phyloP scores from a whole-genome alignment of 2,888 invertebrate genomes.

The Nephrotoma guestfalica region DNA sequence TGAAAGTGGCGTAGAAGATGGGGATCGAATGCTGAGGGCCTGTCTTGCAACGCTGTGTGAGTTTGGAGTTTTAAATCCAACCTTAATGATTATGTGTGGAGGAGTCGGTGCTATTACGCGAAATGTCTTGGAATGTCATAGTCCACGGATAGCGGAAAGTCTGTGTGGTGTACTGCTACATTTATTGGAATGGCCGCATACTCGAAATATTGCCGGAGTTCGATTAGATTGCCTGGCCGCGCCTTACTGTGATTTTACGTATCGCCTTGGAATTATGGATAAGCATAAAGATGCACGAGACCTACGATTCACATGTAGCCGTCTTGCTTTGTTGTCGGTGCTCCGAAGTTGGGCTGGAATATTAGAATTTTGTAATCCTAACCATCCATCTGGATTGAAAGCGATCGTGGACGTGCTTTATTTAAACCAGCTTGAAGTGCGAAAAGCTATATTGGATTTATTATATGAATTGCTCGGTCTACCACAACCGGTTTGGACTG shows the following conservation, averaged over 20 bases:
- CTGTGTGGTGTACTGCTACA: constrained; percentile 75
- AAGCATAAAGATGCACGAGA: constrained; percentile 63
- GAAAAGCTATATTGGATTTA: constrained; percentile 83
- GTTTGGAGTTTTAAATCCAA: constrained; percentile 73
- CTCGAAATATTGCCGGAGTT: constrained; percentile 57
- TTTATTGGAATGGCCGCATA: constrained; percentile 69
- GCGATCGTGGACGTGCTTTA: constrained; percentile 69
- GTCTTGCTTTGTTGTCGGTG: constrained; percentile 67
- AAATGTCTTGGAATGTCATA: constrained; percentile 71
- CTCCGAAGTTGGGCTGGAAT: constrained; percentile 87
- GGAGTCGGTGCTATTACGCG: constrained; percentile 71
- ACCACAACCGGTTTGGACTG: constrained; percentile 83
- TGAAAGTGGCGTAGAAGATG: constrained; percentile 62
- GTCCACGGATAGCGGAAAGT: constrained; percentile 81
- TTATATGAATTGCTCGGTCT: constrained; percentile 80
- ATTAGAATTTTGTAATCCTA: constrained; percentile 72
- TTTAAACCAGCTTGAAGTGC: constrained; percentile 75
- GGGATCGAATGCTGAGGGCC: constrained; percentile 69
- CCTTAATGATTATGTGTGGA: constrained; percentile 61
- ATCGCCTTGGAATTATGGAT: constrained; percentile 54
- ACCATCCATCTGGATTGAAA: constrained; percentile 55
- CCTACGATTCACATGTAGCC: constrained; percentile 69
- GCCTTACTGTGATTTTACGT: constrained; percentile 87
- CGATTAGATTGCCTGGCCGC: constrained; percentile 80
- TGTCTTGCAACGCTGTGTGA: constrained; percentile 82